These are phyloP conservation scores for Protonibea diacanthus DNA, from an alignment of 2,797 vertebrate genomes.

Conservation along the genomic window DNA sequence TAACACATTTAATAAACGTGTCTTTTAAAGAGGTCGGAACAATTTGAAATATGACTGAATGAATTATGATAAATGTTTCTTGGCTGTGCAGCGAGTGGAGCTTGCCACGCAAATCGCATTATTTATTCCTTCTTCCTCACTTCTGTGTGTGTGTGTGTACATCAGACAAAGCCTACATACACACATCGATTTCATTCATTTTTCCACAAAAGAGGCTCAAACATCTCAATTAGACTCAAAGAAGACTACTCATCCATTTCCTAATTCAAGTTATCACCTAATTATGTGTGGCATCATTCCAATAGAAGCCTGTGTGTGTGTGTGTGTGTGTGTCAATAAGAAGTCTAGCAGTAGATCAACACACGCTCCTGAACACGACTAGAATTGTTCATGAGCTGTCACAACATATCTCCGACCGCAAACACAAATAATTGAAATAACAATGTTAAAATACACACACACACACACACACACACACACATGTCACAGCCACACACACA, in stretches of 20 bases:
- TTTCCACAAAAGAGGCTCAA: slow-evolving; percentile 17
- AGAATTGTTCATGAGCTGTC: slow-evolving; percentile 75
- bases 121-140: slow-evolving; percentile 17
- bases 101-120: slow-evolving; percentile 14
- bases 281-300: slow-evolving; percentile 63
- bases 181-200: slow-evolving; percentile 27
- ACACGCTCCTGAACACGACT: slow-evolving; percentile 56
- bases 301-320: slow-evolving; percentile 25
- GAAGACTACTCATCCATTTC: slow-evolving; percentile 48
- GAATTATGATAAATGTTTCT: slow-evolving; percentile 7
- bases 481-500: slow-evolving; percentile 15
- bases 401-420: slow-evolving; percentile 37
- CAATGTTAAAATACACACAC: slow-evolving; percentile 43
- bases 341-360: slow-evolving; percentile 68
- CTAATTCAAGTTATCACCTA: slow-evolving; percentile 56
- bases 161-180: neutral
- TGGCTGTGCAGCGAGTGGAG: slow-evolving; percentile 27
- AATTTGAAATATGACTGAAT: no score
- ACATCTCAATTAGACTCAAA: slow-evolving; percentile 61
- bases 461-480: slow-evolving; percentile 21
- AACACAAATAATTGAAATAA: slow-evolving; percentile 71
- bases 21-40: no score
- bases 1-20: no score
- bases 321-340: slow-evolving; percentile 41
- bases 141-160: neutral